Percentiles rank a stretch among this genome's conserved stretches.
These are phyloP conservation scores for Stenodera caucasica DNA, from an alignment of 2,888 invertebrate species.

Conservation along the genomic window DNA sequence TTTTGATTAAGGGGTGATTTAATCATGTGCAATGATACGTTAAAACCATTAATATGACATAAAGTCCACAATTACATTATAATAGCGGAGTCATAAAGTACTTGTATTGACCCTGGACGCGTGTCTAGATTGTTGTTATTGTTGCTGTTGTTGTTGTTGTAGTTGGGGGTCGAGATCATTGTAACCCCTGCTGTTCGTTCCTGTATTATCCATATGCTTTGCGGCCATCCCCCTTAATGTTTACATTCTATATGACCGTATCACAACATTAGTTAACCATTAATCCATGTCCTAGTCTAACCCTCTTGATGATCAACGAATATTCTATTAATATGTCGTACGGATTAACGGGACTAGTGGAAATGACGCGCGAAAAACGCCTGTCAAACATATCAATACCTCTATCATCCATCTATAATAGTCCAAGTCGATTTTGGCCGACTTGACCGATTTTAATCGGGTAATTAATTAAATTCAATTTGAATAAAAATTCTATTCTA, in stretches of 20 bases:
- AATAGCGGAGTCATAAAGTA: slow-evolving; percentile 43
- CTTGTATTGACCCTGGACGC: slow-evolving; percentile 44
- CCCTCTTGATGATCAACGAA: slow-evolving; percentile 34
- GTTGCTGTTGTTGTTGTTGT: slow-evolving; percentile 29
- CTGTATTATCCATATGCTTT: slow-evolving; percentile 38
- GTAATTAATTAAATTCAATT: not conserved
- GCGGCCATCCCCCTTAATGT: slow-evolving; percentile 44
- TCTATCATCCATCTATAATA: no score
- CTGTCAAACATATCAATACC: no score
- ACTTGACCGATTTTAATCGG: no score
- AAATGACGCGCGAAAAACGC: not conserved
- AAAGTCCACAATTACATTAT: slow-evolving; percentile 48
- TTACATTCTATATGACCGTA: slow-evolving; percentile 48
- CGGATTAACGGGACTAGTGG: not conserved
- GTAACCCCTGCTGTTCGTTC: slow-evolving; percentile 29
- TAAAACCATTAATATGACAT: slow-evolving; percentile 47
- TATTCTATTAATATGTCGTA: slow-evolving; percentile 35
- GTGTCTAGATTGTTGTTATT: slow-evolving; percentile 42
- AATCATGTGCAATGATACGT: slow-evolving; percentile 43
- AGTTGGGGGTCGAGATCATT: slow-evolving; percentile 9
- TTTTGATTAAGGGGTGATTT: slow-evolving; percentile 14
- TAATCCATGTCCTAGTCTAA: slow-evolving; percentile 43
- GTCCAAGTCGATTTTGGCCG: no score
- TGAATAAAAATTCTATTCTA: slow-evolving; percentile 4
- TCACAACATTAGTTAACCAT: slow-evolving; percentile 50